Evolutionary conservation across 1,140 invertebrate genomes (phyloP).

Genomic region (Aleiodes sp.): DNA sequence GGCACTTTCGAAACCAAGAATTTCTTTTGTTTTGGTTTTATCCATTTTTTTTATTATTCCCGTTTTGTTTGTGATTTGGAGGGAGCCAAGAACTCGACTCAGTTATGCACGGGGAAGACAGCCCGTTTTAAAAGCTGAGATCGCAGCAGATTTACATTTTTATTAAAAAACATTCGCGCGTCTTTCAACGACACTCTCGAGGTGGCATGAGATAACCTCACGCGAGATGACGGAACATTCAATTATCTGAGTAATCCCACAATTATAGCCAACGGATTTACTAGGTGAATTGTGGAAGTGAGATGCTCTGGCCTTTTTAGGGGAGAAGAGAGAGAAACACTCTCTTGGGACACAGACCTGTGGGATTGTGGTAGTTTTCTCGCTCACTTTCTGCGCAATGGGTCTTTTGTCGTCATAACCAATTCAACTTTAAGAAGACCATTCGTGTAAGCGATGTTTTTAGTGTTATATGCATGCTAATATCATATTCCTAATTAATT

Average conservation of each 20-base stretch:
- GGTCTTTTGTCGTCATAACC: background rate
- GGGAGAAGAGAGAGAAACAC: background rate
- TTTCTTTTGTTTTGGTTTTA: background rate
- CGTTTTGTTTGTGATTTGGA: background rate
- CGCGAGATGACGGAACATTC: conserved; percentile 42
- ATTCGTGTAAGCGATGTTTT: too few species aligned
- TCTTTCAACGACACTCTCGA: conserved; percentile 38
- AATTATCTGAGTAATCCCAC: conserved; percentile 45
- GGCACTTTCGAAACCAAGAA: background rate
- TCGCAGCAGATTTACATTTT: conserved; percentile 40
- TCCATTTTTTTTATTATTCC: background rate
- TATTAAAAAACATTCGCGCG: conserved; percentile 44
- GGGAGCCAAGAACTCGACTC: background rate
- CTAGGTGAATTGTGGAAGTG: conserved; percentile 31
- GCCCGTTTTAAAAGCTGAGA: background rate
- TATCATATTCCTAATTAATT: too few species aligned
- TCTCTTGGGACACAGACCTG: background rate
- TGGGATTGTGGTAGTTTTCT: background rate
- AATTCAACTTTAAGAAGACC: too few species aligned
- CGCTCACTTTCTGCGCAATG: background rate
- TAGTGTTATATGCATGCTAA: too few species aligned
- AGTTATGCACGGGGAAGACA: background rate
- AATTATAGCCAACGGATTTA: conserved; percentile 45
- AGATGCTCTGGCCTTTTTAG: background rate
- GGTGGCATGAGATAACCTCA: conserved; percentile 37